Conservation (phyloP, 1,140 invertebrate species). For the Bombyx mandarina region DNA sequence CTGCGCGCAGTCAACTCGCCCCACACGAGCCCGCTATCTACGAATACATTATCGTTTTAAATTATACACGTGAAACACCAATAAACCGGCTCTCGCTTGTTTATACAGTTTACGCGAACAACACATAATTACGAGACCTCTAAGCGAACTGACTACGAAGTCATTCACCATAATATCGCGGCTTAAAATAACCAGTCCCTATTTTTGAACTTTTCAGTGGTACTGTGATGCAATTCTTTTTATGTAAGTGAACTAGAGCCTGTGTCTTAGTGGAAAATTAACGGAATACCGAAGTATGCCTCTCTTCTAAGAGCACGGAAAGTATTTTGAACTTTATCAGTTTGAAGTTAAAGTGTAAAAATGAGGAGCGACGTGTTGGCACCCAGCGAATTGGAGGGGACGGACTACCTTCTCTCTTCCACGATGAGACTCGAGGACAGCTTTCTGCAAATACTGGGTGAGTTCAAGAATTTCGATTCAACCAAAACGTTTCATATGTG, state of each 20-base stretch:
- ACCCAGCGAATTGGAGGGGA: conserved; percentile 72
- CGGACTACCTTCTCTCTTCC: conserved; percentile 73
- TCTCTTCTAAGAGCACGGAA: conserved; percentile 6
- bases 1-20: conserved; percentile 15
- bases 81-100: conserved; percentile 33
- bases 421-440: conserved; percentile 72
- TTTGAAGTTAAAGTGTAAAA: conserved; percentile 31
- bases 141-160: conserved; percentile 12
- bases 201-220: no score
- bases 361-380: conserved; percentile 68
- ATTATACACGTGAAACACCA: conserved; percentile 31
- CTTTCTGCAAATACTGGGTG: conserved; percentile 73
- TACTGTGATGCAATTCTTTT: no score
- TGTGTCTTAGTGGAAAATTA: no score
- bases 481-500: no score
- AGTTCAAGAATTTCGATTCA: conserved; percentile 26
- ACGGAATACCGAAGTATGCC: neutral
- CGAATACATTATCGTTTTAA: conserved; percentile 21
- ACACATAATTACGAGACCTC: conserved; percentile 21
- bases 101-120: conserved; percentile 24
- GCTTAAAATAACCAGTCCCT: no score
- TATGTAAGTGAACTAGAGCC: no score
- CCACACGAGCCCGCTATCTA: conserved; percentile 10
- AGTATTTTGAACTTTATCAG: conserved; percentile 22
- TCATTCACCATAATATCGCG: neutral